Conservation (phyloP, 2,888 invertebrate species). For the Eumerus sabulonum region DNA sequence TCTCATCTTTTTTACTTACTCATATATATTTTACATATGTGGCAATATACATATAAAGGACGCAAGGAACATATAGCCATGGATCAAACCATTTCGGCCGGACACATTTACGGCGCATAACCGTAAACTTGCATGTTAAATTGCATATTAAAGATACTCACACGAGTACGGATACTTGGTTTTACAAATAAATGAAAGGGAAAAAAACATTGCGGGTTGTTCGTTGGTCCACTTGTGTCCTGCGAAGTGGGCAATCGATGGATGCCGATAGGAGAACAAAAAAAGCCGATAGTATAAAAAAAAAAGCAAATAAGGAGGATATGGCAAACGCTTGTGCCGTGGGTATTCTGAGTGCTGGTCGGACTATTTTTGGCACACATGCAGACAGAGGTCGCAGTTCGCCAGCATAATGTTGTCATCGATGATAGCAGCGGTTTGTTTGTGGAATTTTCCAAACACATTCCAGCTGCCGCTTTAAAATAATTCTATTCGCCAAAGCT, state of each 20-base stretch:
- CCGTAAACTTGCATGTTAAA: background rate
- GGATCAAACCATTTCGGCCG: too few species aligned
- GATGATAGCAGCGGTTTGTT: background rate
- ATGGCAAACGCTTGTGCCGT: background rate
- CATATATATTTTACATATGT: too few species aligned
- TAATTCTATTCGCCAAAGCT: slow-evolving; percentile 38
- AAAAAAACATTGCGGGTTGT: background rate
- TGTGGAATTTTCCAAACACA: slow-evolving; percentile 29
- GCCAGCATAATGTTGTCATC: too few species aligned
- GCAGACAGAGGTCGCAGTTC: slow-evolving; percentile 13
- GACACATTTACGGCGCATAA: background rate
- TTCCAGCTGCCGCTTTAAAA: slow-evolving; percentile 25
- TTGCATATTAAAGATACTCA: background rate
- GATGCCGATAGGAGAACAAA: slow-evolving; percentile 15
- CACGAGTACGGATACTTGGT: too few species aligned
- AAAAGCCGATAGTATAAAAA: slow-evolving; percentile 28
- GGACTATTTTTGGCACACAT: slow-evolving; percentile 43
- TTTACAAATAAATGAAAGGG: background rate
- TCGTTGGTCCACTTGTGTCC: background rate
- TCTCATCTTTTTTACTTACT: too few species aligned
- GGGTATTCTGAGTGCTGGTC: slow-evolving; percentile 19
- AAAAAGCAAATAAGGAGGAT: too few species aligned
- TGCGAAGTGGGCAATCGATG: slow-evolving; percentile 36
- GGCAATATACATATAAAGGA: too few species aligned
- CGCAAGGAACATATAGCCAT: too few species aligned